Evolutionary conservation across 2,888 invertebrate species (phyloP), one percentile per base, ranked within the genome.

Genomic region (Drosophila subsilvestris): DNA sequence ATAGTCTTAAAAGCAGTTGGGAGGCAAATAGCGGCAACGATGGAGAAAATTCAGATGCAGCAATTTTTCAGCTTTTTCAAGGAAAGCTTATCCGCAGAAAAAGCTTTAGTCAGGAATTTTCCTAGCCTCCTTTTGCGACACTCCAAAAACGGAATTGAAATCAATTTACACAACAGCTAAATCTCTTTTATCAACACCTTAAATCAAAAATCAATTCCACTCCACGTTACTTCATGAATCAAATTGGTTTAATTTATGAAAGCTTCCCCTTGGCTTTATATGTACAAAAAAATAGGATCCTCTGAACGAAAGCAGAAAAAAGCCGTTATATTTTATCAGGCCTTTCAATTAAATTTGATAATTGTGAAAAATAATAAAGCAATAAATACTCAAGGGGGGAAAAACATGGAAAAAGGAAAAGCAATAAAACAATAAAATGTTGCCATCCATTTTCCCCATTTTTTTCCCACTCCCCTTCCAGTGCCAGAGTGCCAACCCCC

Each of bases 401-500:
- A 58, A 58, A 62, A 53, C 25, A 63, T 17, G 10, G 18, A 47
- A 69, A 42, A 54, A 42, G 59, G 27, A 74, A 62, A 67, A 69
- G 47, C 45, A 65, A 61, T 70, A 69, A 67, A 68, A 48, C 58
- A 60, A 62, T 56, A 63, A 56, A 74, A 74, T 67, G 25, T 54
- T 17, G 47, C 76, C 71, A 84, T 77, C 70, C 57, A 82, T 82
- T 72, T 69, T 69, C 47, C 10, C 43, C 68, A 69, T 43, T 74
- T 76, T 61, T 25, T 75, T 62, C 60, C 29, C 5, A 12, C 32
- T 14, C 32, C 32, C 32, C 12, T 12, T 9, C 32, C 59, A 45
- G 61, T 75, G 63, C 62, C 74, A 47, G 65, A 58, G 63, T 12
- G 4, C 57, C 59, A n/a, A 54, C 57, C 59, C 27, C 27, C 27